Percentiles rank a stretch among this genome's conserved stretches.
Conservation (phyloP, 1,140 invertebrate genomes). For the Steinernema khuongi region DNA sequence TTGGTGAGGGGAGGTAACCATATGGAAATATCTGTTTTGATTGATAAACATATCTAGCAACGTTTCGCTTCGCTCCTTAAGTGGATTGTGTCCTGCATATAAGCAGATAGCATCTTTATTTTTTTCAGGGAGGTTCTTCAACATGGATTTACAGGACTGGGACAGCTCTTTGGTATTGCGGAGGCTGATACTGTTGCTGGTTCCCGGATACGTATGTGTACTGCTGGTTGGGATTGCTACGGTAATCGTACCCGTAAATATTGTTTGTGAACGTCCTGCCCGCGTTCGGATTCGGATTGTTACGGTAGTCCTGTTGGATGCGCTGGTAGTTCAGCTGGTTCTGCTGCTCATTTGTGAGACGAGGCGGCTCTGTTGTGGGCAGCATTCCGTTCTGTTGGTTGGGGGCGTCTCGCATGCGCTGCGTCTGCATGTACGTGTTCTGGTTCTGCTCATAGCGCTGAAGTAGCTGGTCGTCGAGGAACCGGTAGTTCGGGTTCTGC, state of each 20-base stretch:
- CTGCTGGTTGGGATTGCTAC: conserved; percentile 9
- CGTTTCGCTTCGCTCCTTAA: too few species aligned
- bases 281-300: neutral
- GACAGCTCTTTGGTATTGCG: neutral
- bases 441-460: conserved; percentile 4
- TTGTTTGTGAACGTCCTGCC: conserved; percentile 9
- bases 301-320: conserved; percentile 7
- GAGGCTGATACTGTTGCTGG: conserved; percentile 2
- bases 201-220: neutral
- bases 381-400: too few species aligned
- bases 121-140: too few species aligned
- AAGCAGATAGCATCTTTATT: too few species aligned
- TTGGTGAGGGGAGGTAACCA: too few species aligned
- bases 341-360: neutral
- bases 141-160: too few species aligned
- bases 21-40: too few species aligned
- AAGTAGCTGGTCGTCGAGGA: neutral
- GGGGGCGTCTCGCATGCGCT: neutral
- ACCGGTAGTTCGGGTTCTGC: neutral
- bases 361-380: neutral
- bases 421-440: neutral
- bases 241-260: neutral
- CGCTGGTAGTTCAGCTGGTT: conserved; percentile 10
- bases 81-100: too few species aligned
- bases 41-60: too few species aligned